Base-by-base conservation (phyloP, 2,113 vertebrate species). In the Rhinogobius similis region DNA sequence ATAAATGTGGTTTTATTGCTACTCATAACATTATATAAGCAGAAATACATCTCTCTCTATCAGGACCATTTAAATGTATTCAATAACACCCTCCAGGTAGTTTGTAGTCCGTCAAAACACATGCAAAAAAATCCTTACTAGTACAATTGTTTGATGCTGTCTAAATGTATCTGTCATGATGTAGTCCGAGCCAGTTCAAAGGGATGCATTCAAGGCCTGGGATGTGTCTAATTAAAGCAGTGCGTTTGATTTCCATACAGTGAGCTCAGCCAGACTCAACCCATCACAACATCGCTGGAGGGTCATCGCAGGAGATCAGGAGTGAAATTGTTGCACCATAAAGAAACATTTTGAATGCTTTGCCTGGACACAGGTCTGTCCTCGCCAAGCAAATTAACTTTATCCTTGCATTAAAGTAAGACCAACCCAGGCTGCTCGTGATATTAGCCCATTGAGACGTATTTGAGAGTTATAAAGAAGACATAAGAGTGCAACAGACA, bases 301-400 rank as follows among this genome's bases (percentile, higher is more conserved):
- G 82, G 77, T 82, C 86, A 81, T 52, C 83, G 68, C 68, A 48
- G 39, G 38, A 13, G 64, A 79, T 23, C 48, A 46, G 74, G 53
- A 65, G 72, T 67, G 82, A 73, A 68, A 79, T 77, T 39, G 78
- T 50, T 64, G 66, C 64, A 67, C 68, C 62, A 21, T 79, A 69
- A 75, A 85, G 68, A 69, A 68, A 70, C 79, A 82, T 68, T 65
- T 62, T 70, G 56, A 71, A 68, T 68, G 29, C 75, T 73, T 56
- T 2, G 63, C 68, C 58, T 70, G 81, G 74, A 88, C 77, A 74
- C 53, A 79, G 67, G 76, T 82, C 56, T 64, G 70, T 85, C 84
- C 66, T 83, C 80, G 84, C 87, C 84, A 87, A 84, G 74, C 66
- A 77, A 88, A 86, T 89, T 79, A 86, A 88, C 84, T 76, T 62